Conservation (phyloP, 2,113 vertebrate genomes). For the Nycticryphes semicollaris region DNA sequence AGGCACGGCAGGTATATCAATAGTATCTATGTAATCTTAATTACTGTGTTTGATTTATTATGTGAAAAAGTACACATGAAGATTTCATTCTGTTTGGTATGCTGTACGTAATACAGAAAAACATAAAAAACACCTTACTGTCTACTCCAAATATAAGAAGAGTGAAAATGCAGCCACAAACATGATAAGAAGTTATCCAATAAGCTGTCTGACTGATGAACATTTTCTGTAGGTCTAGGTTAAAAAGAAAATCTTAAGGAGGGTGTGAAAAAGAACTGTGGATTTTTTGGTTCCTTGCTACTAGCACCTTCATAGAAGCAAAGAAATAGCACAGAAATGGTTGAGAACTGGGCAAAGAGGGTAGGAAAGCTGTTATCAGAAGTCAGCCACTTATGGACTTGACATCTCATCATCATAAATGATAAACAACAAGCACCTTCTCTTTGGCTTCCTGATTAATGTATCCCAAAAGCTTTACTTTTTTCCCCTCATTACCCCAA, state of each 20-base stretch:
- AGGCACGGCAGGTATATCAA: not conserved
- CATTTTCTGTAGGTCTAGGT: not conserved
- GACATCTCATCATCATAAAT: not conserved
- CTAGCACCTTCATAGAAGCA: not conserved
- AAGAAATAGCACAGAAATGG: not conserved
- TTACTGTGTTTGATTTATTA: not conserved
- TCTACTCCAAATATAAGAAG: not conserved
- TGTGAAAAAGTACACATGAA: not conserved
- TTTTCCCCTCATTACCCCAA: not conserved
- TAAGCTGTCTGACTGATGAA: not conserved
- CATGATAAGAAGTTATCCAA: not conserved
- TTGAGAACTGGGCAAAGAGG: not conserved
- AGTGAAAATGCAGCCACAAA: not conserved
- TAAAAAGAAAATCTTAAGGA: not conserved
- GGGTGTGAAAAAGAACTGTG: not conserved
- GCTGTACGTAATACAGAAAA: not conserved
- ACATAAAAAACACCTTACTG: not conserved
- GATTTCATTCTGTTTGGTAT: not conserved
- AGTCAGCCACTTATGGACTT: not conserved
- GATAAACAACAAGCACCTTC: not conserved
- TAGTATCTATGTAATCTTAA: not conserved
- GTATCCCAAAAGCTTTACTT: not conserved
- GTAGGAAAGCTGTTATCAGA: not conserved
- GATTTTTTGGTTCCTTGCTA: not conserved
- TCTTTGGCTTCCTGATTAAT: not conserved